Percentiles rank a stretch among this genome's conserved stretches.
phyloP scores from a whole-genome alignment of 2,888 invertebrate genomes.

The Ceriagrion tenellum region DNA sequence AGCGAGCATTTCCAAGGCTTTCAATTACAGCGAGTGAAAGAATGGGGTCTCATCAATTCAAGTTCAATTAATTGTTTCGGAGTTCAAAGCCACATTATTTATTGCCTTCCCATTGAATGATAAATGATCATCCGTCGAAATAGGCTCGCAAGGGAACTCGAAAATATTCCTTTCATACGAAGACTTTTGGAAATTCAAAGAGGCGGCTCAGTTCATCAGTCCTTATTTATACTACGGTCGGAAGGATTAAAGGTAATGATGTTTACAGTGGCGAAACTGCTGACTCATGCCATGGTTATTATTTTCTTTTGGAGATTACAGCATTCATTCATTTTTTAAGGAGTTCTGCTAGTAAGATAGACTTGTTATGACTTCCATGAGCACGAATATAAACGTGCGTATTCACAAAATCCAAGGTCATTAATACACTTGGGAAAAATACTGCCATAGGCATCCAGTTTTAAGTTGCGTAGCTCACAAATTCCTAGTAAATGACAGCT shows the following conservation, averaged over 20 bases:
- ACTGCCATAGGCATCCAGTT: no score
- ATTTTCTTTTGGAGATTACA: neutral
- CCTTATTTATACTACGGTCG: neutral
- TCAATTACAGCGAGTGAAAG: neutral
- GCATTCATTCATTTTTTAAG: neutral
- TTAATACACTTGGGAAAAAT: no score
- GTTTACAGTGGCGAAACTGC: neutral
- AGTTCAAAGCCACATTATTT: neutral
- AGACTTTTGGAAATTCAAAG: neutral
- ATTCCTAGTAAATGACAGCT: no score
- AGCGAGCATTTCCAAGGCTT: neutral
- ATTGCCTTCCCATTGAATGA: neutral
- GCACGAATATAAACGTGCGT: no score
- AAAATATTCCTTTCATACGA: neutral
- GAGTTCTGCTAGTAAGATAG: neutral
- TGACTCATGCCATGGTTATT: neutral
- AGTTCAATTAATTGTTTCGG: slow-evolving; percentile 22
- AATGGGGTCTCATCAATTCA: neutral
- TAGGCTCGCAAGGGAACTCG: neutral
- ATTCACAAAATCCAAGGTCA: no score
- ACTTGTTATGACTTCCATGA: neutral
- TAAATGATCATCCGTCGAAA: neutral
- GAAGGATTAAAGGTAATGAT: neutral
- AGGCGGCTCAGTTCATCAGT: neutral
- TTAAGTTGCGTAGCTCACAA: no score